A percentile compares a stretch with the other conserved stretches of the same genome.
phyloP scores from a whole-genome alignment of 2,113 vertebrate genomes.

The Apistogramma diplotaenia region DNA sequence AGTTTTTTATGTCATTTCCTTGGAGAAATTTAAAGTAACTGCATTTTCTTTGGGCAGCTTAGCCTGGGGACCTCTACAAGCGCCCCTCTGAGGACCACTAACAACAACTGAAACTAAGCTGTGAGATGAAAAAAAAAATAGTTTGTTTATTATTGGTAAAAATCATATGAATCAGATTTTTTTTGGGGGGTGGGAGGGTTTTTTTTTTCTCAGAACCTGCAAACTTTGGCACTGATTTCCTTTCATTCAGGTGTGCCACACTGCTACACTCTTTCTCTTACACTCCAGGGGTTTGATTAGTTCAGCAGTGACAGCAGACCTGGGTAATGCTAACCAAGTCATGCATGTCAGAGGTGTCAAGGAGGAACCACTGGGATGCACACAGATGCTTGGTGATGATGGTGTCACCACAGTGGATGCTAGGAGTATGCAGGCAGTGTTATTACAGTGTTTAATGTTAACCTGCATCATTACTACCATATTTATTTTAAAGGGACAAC shows the following conservation, averaged over 20 bases:
- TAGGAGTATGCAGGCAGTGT: neutral
- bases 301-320: neutral
- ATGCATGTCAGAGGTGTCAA: neutral
- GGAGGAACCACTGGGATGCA: neutral
- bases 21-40: neutral
- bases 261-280: neutral
- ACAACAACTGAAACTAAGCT: neutral
- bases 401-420: neutral
- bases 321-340: neutral
- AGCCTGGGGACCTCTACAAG: neutral
- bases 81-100: neutral
- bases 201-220: neutral
- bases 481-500: neutral
- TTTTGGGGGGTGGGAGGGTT: neutral
- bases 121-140: too few relatives aligned
- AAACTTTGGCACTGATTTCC: conserved; percentile 32
- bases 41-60: neutral
- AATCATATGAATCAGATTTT: neutral
- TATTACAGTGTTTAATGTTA: too few relatives aligned
- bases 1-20: neutral
- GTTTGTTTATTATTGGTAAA: too few relatives aligned
- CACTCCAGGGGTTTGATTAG: neutral
- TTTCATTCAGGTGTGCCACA: conserved; percentile 40
- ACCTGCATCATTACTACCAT: neutral
- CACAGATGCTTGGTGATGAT: neutral